phyloP scores from a whole-genome alignment of 2,888 invertebrate species.

The Mimachlamys varia region DNA sequence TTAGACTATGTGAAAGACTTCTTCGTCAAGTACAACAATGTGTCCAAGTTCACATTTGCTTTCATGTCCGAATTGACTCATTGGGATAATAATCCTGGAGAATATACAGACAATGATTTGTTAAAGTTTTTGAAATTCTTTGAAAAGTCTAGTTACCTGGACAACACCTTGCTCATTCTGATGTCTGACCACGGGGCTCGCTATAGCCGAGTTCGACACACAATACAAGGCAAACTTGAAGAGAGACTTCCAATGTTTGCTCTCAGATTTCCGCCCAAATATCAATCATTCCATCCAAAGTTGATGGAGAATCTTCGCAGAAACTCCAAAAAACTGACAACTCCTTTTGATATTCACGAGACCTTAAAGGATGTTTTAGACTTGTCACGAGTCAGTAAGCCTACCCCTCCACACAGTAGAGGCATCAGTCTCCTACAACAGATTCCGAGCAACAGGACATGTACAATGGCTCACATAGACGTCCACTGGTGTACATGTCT shows the following conservation, averaged over 20 bases:
- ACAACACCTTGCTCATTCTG: conserved; percentile 75
- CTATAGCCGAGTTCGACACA: conserved; percentile 69
- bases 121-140: conserved; percentile 65
- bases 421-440: conserved; percentile 73
- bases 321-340: conserved; percentile 72
- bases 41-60: conserved; percentile 75
- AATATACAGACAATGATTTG: conserved; percentile 75
- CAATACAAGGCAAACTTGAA: conserved; percentile 77
- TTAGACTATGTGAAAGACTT: conserved; percentile 76
- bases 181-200: conserved; percentile 78
- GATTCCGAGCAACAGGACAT: conserved; percentile 74
- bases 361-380: conserved; percentile 72
- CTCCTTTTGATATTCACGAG: conserved; percentile 78
- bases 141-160: conserved; percentile 63
- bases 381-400: conserved; percentile 63
- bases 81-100: conserved; percentile 75
- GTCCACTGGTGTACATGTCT: conserved; percentile 79
- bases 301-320: conserved; percentile 60
- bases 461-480: conserved; percentile 68
- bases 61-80: conserved; percentile 76
- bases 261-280: conserved; percentile 70
- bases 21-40: conserved; percentile 69
- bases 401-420: conserved; percentile 45
- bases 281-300: conserved; percentile 63
- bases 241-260: conserved; percentile 78